These are phyloP conservation scores for Peromyscus aztecus DNA, from an alignment of 2,797 vertebrate genomes.

Conservation along the genomic window DNA sequence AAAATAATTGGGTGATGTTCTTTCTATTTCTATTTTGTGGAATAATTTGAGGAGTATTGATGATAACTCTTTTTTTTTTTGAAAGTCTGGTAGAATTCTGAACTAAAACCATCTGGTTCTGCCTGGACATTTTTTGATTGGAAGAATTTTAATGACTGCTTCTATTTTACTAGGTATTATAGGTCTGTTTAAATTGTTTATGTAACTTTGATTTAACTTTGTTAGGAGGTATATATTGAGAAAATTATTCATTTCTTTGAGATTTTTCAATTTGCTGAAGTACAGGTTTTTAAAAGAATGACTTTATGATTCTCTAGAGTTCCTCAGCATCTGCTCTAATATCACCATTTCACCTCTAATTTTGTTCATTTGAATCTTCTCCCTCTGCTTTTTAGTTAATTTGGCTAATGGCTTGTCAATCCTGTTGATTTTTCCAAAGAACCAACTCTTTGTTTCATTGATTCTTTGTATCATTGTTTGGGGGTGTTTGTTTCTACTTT, in stretches of 20 bases:
- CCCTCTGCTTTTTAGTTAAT: neutral
- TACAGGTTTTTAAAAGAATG: neutral
- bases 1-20: neutral
- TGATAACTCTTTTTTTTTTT: neutral
- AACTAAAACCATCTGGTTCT: neutral
- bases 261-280: neutral
- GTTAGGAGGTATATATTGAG: neutral
- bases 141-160: neutral
- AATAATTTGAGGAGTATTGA: neutral
- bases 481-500: neutral
- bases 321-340: neutral
- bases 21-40: neutral
- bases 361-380: neutral
- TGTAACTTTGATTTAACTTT: neutral
- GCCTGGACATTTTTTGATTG: neutral
- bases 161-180: neutral
- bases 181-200: neutral
- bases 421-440: neutral
- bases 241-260: neutral
- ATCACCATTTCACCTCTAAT: neutral
- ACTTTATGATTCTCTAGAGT: neutral
- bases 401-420: neutral
- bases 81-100: neutral
- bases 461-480: neutral
- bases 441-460: neutral